A percentile compares a stretch with the other conserved stretches of the same genome.
These are phyloP conservation scores for Achroia grisella DNA, from an alignment of 1,140 invertebrate genomes.

Conservation along the genomic window DNA sequence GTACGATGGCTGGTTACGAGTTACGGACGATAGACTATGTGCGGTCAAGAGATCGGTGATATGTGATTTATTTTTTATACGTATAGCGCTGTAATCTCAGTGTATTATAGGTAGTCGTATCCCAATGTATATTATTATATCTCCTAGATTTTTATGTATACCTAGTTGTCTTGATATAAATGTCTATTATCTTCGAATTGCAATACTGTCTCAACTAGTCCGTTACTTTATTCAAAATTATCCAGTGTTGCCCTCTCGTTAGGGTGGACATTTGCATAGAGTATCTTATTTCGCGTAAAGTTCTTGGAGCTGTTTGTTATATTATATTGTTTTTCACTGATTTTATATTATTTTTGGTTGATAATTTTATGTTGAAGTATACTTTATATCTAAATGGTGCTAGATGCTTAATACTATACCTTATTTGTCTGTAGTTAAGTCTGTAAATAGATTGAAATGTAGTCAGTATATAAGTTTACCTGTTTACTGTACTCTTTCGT, in stretches of 20 bases:
- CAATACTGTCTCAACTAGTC: constrained; percentile 62
- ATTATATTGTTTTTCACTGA: constrained; percentile 47
- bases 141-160: constrained; percentile 35
- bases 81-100: constrained; percentile 50
- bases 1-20: constrained; percentile 13
- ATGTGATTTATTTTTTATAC: constrained; percentile 67
- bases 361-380: constrained; percentile 65
- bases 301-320: constrained; percentile 42
- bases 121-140: constrained; percentile 43
- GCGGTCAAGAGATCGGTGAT: constrained; percentile 20
- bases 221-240: constrained; percentile 52
- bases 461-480: constrained; percentile 19
- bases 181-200: constrained; percentile 37
- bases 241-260: constrained; percentile 33
- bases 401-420: constrained; percentile 57
- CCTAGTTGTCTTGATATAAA: constrained; percentile 34
- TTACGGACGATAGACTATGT: constrained; percentile 19
- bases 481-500: constrained; percentile 10
- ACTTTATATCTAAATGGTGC: constrained; percentile 65
- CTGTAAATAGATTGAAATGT: constrained; percentile 44
- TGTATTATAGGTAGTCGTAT: constrained; percentile 50
- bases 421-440: constrained; percentile 48
- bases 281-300: constrained; percentile 8
- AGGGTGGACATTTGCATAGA: no score
- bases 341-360: constrained; percentile 51